Conservation (phyloP, 2,113 vertebrate species). For the human region GRCh38 chr2:212609001-212609500, state of each 20-base stretch:
- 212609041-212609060: neutral
- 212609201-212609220: neutral
- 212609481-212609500: neutral
- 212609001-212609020: neutral
- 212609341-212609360: neutral
- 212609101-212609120: neutral
- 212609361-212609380: neutral
- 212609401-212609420: neutral
- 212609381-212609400: neutral
- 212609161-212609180: neutral
- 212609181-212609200: neutral
- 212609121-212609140: neutral
- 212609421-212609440: neutral
- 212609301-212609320: neutral
- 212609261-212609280: neutral
- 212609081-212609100: neutral
- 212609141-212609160: neutral
- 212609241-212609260: neutral
- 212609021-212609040: neutral
- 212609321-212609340: neutral
- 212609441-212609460: neutral
- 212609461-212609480: neutral
- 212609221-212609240: neutral
- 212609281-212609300: neutral
- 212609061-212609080: neutral